Percentiles rank a stretch among this genome's conserved stretches.
phyloP scores from a whole-genome alignment of 2,888 invertebrate species.

The Lymantria dispar region DNA sequence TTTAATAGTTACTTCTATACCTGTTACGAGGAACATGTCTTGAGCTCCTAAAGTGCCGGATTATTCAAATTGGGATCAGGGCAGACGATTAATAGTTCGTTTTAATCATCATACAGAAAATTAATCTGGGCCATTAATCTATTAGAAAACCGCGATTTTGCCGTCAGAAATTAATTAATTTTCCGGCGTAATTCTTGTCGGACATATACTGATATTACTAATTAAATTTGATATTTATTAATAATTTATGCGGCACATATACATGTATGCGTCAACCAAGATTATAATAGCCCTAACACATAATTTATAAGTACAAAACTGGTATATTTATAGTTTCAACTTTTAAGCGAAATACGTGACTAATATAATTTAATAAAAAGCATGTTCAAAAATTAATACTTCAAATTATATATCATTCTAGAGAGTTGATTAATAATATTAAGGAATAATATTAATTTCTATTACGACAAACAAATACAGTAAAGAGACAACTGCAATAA shows the following conservation, averaged over 20 bases:
- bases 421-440: too few species aligned
- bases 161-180: background rate
- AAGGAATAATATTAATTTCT: too few species aligned
- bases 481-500: too few species aligned
- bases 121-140: background rate
- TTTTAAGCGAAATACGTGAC: constrained; percentile 11
- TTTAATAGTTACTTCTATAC: too few species aligned
- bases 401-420: too few species aligned
- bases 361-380: background rate
- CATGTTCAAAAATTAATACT: too few species aligned
- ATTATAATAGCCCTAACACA: background rate
- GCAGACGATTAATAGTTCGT: too few species aligned
- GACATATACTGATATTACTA: background rate
- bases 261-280: background rate
- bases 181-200: background rate
- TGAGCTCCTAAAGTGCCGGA: too few species aligned
- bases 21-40: too few species aligned
- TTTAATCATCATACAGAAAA: too few species aligned
- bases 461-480: too few species aligned
- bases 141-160: background rate
- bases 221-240: background rate
- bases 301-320: constrained; percentile 8
- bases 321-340: constrained; percentile 7
- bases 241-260: background rate
- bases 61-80: too few species aligned